Evolutionary conservation across 2,888 invertebrate species (phyloP).

Genomic region (Geotrupes spiniger): DNA sequence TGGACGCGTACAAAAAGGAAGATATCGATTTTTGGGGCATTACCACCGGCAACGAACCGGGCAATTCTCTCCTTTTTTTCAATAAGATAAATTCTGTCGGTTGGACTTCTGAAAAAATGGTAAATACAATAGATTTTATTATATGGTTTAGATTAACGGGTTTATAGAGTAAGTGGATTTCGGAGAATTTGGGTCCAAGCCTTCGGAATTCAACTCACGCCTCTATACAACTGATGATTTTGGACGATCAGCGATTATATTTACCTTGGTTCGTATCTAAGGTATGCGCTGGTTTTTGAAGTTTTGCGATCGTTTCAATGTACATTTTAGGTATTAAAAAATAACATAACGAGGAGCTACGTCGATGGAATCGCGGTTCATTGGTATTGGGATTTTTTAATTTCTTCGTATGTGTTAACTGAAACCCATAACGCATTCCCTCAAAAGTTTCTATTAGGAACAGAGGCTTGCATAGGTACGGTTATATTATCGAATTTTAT

Average conservation of each 20-base stretch:
- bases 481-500: neutral
- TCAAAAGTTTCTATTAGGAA: conserved; percentile 62
- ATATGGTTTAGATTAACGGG: neutral
- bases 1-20: conserved; percentile 69
- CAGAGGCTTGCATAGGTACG: conserved; percentile 82
- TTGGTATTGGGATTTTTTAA: conserved; percentile 72
- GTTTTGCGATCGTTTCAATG: too few species aligned
- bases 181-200: conserved; percentile 70
- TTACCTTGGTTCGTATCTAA: conserved; percentile 50
- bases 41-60: conserved; percentile 85
- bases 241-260: conserved; percentile 71
- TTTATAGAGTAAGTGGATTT: conserved; percentile 64
- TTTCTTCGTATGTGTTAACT: conserved; percentile 60
- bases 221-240: conserved; percentile 64
- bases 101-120: conserved; percentile 22
- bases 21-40: conserved; percentile 75
- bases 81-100: conserved; percentile 4
- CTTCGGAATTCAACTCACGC: conserved; percentile 59
- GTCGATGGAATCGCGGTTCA: conserved; percentile 78
- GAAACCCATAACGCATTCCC: conserved; percentile 45
- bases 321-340: conserved; percentile 38
- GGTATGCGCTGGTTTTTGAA: conserved; percentile 35
- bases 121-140: neutral
- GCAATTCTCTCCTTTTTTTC: conserved; percentile 53
- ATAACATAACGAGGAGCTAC: conserved; percentile 55